Evolutionary conservation across 2,797 vertebrate genomes (phyloP), one percentile per base, ranked within the genome.

Genomic region (Steatocranus sp.): DNA sequence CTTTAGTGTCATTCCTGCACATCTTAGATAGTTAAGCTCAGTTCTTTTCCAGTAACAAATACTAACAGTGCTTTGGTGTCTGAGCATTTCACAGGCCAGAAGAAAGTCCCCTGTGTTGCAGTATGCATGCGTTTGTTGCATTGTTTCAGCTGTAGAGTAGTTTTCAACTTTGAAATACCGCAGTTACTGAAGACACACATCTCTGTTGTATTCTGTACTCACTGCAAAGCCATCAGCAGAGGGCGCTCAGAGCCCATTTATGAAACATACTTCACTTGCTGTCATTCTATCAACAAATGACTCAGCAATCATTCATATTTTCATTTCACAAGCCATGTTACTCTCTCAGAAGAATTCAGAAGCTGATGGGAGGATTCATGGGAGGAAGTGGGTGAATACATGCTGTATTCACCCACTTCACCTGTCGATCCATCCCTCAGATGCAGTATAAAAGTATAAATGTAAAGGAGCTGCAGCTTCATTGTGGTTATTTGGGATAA

Each of bases 201-300:
- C 63, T 70, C 63, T 43, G 38, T 46, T 27, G 23, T 46, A 18
- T 23, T 25, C 63, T 70, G 41, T 43, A 38, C 15, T 76, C 68
- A 74, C 46, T 50, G 6, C 14, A n/a, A n/a, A 58, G 8, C 8
- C 48, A 36, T 34, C 90, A 87, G n/a, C 14, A 87, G 90, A 83
- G 76, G 85, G 83, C 20, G n/a, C 78, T 58, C 5, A 74, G 9
- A 74, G 79, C 11, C 34, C 27, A 48, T 79, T 70, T 48, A 20
- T 48, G 18, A 18, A n/a, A 43, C 41, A 11, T 11, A 11, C 20
- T 43, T 43, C 14, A 43, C 63, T 68, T 10, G 12, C 63, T 43
- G 5, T 68, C 0, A 68, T 25, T 27, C 38, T 18, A 46, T 66
- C 36, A 66, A 41, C 8, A 41, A 41, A 25, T 66, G 38, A 68